Evolutionary conservation across 2,797 vertebrate species (phyloP), one percentile per base, ranked within the genome.

Genomic region (Neoniphon sammara): DNA sequence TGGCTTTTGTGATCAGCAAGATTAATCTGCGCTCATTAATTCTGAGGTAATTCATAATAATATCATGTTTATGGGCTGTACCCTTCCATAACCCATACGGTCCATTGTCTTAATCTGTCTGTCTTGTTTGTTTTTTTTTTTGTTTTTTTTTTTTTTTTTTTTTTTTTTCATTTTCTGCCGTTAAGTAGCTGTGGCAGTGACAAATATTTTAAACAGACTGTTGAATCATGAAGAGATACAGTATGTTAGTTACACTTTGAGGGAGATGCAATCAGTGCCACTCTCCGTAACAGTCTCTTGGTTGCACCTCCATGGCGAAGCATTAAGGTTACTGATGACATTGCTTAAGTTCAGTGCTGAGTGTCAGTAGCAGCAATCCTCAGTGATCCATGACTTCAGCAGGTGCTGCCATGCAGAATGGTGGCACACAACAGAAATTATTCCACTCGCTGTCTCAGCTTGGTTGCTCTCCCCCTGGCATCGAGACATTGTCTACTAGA

Each of bases 321-420:
- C 73, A 78, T 74, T 72, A 63, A 70, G 21, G 66, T 72, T 66
- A 30, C 78, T 64, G 78, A 77, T 77, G 64, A 85, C 70, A 83
- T 84, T 85, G 74, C 82, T 82, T 77, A 80, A 85, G 85, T 92
- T 92, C 83, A 85, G 79, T 59, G 60, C 64, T 81, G 78, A 80
- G 75, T 78, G 81, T 85, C 83, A 85, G 73, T 78, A 75, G 75
- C 30, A 67, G 34, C 77, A 80, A 87, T 85, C 73, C 64, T 86
- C 89, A 86, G 84, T 90, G 89, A 93, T 91, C 91, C 89, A 72
- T 91, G 86, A 87, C 75, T 84, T 83, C 57, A 88, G 71, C 76
- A 80, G 83, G 76, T 80, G 89, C 88, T 88, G 71, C 87, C 86
- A 86, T 88, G 91, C 89, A 90, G 84, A 90, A 82, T 53, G 52